phyloP scores from a whole-genome alignment of 1,140 invertebrate genomes.

The Leptonema lineaticorne region DNA sequence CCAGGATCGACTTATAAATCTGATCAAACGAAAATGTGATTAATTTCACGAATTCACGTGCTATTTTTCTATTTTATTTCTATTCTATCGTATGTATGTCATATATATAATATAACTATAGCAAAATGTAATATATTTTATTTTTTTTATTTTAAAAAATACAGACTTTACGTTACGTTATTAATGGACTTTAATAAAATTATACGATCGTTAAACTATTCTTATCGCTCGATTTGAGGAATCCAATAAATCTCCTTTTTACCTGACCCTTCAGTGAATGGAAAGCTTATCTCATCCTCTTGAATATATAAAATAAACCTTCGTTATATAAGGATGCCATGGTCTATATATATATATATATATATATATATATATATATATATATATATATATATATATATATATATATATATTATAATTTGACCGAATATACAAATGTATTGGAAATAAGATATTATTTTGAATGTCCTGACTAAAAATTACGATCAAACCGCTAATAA shows the following conservation, averaged over 20 bases:
- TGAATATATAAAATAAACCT: not conserved
- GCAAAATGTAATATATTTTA: too few relatives aligned
- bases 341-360: not conserved
- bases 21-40: too few relatives aligned
- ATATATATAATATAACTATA: too few relatives aligned
- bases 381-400: not conserved
- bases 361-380: not conserved
- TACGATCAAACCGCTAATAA: too few relatives aligned
- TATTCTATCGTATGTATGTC: too few relatives aligned
- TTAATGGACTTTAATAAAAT: not conserved
- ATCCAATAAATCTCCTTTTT: not conserved
- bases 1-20: too few relatives aligned
- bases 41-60: too few relatives aligned
- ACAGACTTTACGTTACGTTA: too few relatives aligned
- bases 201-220: not conserved
- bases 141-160: too few relatives aligned
- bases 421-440: not conserved
- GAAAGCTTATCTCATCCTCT: not conserved
- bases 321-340: not conserved
- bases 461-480: too few relatives aligned
- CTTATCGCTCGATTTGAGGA: not conserved
- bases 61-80: too few relatives aligned
- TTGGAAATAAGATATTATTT: too few relatives aligned
- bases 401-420: not conserved
- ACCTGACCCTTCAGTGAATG: not conserved